These are phyloP conservation scores for Dolichallabes microphthalmus DNA, from an alignment of 2,113 vertebrate species.

Conservation along the genomic window DNA sequence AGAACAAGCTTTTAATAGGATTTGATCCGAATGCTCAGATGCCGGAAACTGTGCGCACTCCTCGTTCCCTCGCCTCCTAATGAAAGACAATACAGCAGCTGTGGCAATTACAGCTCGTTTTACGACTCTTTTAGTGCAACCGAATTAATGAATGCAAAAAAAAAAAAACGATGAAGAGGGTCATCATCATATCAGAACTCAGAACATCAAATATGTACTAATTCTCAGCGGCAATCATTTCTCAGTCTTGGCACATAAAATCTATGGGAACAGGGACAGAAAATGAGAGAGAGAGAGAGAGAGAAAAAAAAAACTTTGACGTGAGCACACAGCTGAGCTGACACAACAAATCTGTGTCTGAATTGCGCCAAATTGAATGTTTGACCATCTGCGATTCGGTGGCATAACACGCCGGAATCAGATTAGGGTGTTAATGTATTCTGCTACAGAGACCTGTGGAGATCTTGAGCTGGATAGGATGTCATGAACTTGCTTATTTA, in stretches of 20 bases:
- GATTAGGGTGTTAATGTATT: constrained; percentile 40
- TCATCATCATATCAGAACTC: constrained; percentile 15
- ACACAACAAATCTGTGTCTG: constrained; percentile 34
- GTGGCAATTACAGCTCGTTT: constrained; percentile 30
- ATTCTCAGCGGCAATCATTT: not conserved
- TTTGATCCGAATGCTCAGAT: constrained; percentile 3
- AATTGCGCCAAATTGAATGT: constrained; percentile 39
- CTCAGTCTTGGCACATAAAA: not conserved
- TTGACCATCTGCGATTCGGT: constrained; percentile 42
- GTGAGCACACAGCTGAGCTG: constrained; percentile 33
- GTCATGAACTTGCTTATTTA: constrained; percentile 32
- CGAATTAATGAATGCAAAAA: constrained; percentile 27
- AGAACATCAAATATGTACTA: constrained; percentile 15
- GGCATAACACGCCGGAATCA: constrained; percentile 32
- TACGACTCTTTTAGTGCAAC: constrained; percentile 4
- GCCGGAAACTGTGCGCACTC: not conserved
- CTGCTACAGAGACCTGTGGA: constrained; percentile 23
- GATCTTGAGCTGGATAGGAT: constrained; percentile 27
- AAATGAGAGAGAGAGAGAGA: not conserved
- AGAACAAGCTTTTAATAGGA: constrained; percentile 8
- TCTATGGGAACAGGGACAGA: not conserved
- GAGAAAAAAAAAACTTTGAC: constrained; percentile 23
- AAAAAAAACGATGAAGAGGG: constrained; percentile 11
- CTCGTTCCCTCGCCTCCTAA: constrained; percentile 12
- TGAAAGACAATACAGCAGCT: constrained; percentile 26